Conservation (phyloP, 2,888 invertebrate species). For the Chaetogeoica ovagalla region DNA sequence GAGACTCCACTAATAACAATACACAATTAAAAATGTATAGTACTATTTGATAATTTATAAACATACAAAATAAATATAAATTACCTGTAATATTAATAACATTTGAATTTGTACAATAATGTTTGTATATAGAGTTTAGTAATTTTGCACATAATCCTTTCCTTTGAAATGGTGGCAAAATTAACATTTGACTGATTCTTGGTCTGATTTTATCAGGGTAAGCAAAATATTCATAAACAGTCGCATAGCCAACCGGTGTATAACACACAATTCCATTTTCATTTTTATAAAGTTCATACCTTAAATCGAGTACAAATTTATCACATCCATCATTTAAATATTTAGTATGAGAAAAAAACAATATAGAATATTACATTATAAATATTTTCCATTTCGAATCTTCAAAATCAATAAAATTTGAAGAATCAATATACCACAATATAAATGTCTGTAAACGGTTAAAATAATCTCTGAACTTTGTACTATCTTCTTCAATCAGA, state of each 20-base stretch:
- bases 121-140: slow-evolving; percentile 67
- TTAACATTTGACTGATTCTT: slow-evolving; percentile 88
- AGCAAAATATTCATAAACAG: slow-evolving; percentile 92
- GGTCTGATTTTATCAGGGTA: slow-evolving; percentile 86
- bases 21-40: slow-evolving; percentile 36
- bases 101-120: slow-evolving; percentile 63
- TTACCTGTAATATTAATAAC: slow-evolving; percentile 74
- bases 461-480: slow-evolving; percentile 79
- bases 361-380: slow-evolving; percentile 67
- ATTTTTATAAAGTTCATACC: slow-evolving; percentile 71
- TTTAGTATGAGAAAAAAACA: not conserved
- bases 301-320: slow-evolving; percentile 57
- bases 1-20: slow-evolving; percentile 82
- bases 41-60: not conserved
- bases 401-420: slow-evolving; percentile 88
- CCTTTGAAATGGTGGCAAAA: slow-evolving; percentile 89
- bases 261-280: slow-evolving; percentile 67
- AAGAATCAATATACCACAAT: slow-evolving; percentile 95
- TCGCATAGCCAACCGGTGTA: slow-evolving; percentile 84
- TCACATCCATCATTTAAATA: not conserved
- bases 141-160: slow-evolving; percentile 83
- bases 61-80: not conserved
- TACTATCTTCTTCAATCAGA: slow-evolving; percentile 72
- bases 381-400: slow-evolving; percentile 92
- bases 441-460: slow-evolving; percentile 86